Evolutionary conservation across 2,888 invertebrate genomes (phyloP).

Genomic region (Standfussiana lucernea): DNA sequence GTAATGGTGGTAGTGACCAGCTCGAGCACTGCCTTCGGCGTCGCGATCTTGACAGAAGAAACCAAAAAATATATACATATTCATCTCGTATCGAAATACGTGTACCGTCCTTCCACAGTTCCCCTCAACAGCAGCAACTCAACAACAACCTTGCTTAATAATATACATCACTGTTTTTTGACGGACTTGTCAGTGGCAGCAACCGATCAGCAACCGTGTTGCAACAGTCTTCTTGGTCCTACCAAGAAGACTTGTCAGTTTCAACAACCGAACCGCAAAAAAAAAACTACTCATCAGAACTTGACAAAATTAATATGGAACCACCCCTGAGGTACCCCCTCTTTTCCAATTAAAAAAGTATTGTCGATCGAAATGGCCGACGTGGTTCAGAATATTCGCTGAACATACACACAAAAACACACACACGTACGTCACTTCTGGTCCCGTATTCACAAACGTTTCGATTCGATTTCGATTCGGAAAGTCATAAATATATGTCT

Average conservation of each 20-base stretch:
- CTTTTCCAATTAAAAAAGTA: too few species aligned
- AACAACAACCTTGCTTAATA: neutral
- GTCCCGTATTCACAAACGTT: too few species aligned
- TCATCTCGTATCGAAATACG: neutral
- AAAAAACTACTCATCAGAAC: neutral
- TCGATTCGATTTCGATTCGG: too few species aligned
- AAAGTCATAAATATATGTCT: too few species aligned
- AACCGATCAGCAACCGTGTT: neutral
- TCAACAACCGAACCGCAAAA: neutral
- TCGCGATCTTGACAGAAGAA: conserved; percentile 47
- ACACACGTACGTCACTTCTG: too few species aligned
- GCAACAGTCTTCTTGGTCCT: too few species aligned
- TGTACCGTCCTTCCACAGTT: neutral
- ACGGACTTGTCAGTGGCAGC: neutral
- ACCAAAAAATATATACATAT: neutral
- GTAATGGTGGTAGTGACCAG: conserved; percentile 80
- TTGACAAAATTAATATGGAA: too few species aligned
- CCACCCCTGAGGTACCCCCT: too few species aligned
- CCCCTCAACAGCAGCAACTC: neutral
- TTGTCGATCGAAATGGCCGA: too few species aligned
- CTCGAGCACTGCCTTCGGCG: conserved; percentile 76
- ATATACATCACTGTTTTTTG: neutral
- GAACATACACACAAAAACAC: too few species aligned
- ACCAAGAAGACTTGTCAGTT: too few species aligned
- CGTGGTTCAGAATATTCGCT: too few species aligned